Evolutionary conservation across 2,113 vertebrate genomes (phyloP).

Genomic region (Seriola quinqueradiata): DNA sequence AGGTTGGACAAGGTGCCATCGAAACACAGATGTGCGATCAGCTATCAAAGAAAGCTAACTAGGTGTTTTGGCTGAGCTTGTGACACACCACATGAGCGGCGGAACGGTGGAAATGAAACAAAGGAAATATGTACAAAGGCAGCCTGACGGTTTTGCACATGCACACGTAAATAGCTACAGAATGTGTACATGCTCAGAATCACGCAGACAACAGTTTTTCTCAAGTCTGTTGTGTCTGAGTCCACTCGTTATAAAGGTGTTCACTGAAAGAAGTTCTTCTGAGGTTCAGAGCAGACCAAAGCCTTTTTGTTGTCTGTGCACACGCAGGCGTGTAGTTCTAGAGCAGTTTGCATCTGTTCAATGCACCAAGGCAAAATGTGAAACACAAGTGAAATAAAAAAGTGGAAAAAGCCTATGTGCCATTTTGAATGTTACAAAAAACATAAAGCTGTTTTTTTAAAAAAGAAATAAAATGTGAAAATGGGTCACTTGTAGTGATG

Average conservation of each 20-base stretch:
- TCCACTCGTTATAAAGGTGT: background rate
- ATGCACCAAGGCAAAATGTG: background rate
- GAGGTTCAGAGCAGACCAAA: conserved; percentile 13
- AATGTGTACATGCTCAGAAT: conserved; percentile 18
- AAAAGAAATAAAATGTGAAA: too few species aligned
- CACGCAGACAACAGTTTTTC: conserved; percentile 2
- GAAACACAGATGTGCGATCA: conserved; percentile 62
- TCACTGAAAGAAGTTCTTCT: conserved; percentile 17
- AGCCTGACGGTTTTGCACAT: conserved; percentile 11
- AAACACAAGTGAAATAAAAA: background rate
- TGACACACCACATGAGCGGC: conserved; percentile 33
- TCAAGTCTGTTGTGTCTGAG: background rate
- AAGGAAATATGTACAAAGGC: conserved; percentile 45
- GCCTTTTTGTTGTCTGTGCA: background rate
- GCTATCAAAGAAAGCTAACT: conserved; percentile 61
- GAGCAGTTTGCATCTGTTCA: background rate
- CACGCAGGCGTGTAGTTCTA: background rate
- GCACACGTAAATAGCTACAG: background rate
- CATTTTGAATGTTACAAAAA: too few species aligned
- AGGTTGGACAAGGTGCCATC: conserved; percentile 65
- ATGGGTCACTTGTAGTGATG: background rate
- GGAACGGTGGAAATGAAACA: conserved; percentile 48
- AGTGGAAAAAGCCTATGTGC: too few species aligned
- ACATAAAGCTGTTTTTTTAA: background rate
- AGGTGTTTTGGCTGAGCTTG: conserved; percentile 61